These are phyloP conservation scores for Cataglyphis albicans DNA, from an alignment of 2,888 invertebrate genomes.

Conservation along the genomic window DNA sequence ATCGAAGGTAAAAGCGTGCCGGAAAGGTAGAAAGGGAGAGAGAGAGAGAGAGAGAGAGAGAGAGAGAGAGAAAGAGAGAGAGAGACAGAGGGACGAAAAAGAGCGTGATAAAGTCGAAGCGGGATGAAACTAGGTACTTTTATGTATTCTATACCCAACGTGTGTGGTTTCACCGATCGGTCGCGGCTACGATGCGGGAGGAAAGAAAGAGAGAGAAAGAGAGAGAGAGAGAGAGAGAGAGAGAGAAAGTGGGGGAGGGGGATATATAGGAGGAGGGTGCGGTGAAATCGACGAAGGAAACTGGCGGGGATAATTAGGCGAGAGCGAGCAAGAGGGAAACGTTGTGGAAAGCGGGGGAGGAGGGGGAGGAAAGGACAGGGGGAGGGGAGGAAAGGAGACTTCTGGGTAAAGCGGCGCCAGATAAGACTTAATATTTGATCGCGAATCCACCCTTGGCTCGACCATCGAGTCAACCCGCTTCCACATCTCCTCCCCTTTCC, in stretches of 20 bases:
- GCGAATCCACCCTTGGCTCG: slow-evolving; percentile 81
- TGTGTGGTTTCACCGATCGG: slow-evolving; percentile 73
- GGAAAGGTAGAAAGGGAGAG: slow-evolving; percentile 16
- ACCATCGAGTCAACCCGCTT: slow-evolving; percentile 76
- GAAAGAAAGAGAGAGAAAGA: neutral
- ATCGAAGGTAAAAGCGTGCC: slow-evolving; percentile 68
- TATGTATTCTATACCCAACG: slow-evolving; percentile 72
- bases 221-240: neutral
- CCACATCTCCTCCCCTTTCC: slow-evolving; percentile 48
- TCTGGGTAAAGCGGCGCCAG: slow-evolving; percentile 84
- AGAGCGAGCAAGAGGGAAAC: slow-evolving; percentile 72
- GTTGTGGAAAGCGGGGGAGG: slow-evolving; percentile 50
- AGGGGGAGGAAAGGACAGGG: slow-evolving; percentile 38
- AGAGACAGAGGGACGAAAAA: slow-evolving; percentile 6
- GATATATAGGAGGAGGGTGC: slow-evolving; percentile 12
- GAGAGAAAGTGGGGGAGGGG: neutral
- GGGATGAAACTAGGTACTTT: slow-evolving; percentile 65
- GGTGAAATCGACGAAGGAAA: slow-evolving; percentile 57
- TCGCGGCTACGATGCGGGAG: slow-evolving; percentile 59
- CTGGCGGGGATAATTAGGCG: slow-evolving; percentile 81
- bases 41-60: slow-evolving; percentile 20
- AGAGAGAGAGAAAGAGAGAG: slow-evolving; percentile 13
- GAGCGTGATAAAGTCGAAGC: slow-evolving; percentile 56
- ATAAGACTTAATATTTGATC: slow-evolving; percentile 85
- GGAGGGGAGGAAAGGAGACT: slow-evolving; percentile 68